Conservation (phyloP, 2,113 vertebrate genomes). For the Albula glossodonta region DNA sequence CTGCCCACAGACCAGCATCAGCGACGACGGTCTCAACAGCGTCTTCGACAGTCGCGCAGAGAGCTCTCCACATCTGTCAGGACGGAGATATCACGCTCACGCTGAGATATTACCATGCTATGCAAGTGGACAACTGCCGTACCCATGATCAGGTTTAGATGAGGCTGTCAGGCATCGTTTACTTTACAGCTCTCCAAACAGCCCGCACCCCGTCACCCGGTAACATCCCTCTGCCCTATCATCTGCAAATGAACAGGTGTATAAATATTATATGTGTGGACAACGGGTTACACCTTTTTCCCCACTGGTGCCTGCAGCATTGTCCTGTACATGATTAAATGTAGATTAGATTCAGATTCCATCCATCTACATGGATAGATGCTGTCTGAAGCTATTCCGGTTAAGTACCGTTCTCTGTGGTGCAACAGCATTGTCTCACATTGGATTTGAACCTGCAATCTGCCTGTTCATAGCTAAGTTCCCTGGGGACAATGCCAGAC, state of each 20-base stretch:
- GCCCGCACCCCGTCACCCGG: not conserved
- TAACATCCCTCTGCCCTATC: not conserved
- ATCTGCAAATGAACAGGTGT: conserved; percentile 1
- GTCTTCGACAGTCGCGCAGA: not conserved
- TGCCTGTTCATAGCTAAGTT: not conserved
- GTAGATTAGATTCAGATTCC: not conserved
- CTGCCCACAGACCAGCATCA: not conserved
- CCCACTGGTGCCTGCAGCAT: not conserved
- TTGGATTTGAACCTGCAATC: not conserved
- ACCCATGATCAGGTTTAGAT: not conserved
- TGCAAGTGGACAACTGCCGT: not conserved
- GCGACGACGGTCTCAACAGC: no score
- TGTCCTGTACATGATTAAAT: not conserved
- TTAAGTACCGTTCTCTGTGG: not conserved
- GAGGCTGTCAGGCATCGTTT: not conserved
- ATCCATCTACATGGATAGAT: not conserved
- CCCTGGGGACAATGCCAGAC: not conserved
- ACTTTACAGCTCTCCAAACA: conserved; percentile 1
- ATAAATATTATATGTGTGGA: conserved; percentile 13
- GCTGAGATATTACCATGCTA: not conserved
- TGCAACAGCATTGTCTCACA: not conserved
- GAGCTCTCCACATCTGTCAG: not conserved
- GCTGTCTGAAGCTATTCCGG: not conserved
- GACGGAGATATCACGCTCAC: not conserved
- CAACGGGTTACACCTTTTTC: not conserved